Evolutionary conservation across 2,888 invertebrate species (phyloP), one percentile per base, ranked within the genome.

Genomic region (Polyploca ridens): DNA sequence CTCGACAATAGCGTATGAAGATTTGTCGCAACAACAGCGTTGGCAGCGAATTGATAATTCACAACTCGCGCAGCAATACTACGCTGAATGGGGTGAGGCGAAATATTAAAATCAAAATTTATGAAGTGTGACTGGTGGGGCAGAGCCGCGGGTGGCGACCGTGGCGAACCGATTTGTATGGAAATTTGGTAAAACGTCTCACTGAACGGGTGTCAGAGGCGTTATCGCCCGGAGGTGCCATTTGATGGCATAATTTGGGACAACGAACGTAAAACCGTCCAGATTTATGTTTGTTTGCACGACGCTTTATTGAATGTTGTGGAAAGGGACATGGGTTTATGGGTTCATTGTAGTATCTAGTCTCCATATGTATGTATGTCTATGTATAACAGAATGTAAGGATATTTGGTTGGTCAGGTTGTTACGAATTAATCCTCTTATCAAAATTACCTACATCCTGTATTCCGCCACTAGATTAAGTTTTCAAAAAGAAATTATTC

Each of bases 51-150:
- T 68, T 76, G 72, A 70, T 72, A 54, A 54, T 54, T 19, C 54
- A 7, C 54, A 54, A 54, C 63, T 75, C 74, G 76, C 75, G 74
- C 75, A 77, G 76, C 70, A 79, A 73, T 71, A 67, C 68, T 73
- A 72, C 46, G n/a, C 54, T 54, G 54, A 10, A 19, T 54, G 54
- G 75, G 83, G 75, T 82, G 81, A 85, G 81, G 84, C 73, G 81
- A 79, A 88, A 92, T 92, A 93, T 91, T 91, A 91, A 91, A 93
- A 92, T 90, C 84, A 87, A 87, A 91, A 92, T 93, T 91, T 93
- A 94, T 90, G 91, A 90, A 88, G 87, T 91, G 91, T 88, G 88
- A 90, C 88, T 81, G 73, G 73, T 71, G 71, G 76, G 71, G 65
- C 62, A 65, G 63, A 59, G 68, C 65, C 63, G 67, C 69, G 65